phyloP scores from a whole-genome alignment of 2,888 invertebrate genomes.

The Xanthorhoe spadicearia region DNA sequence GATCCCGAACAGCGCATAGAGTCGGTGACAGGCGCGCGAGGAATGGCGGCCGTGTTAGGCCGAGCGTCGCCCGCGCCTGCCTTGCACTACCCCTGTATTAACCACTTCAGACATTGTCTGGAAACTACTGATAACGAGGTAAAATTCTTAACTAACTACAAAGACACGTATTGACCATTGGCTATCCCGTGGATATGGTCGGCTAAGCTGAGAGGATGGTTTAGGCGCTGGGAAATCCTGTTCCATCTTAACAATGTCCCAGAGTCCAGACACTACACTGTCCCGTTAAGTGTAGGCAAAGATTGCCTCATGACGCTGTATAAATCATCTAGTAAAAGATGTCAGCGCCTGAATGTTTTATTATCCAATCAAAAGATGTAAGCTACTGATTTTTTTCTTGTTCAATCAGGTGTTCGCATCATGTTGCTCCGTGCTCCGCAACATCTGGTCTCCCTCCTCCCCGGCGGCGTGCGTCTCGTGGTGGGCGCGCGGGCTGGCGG shows the following conservation, averaged over 20 bases:
- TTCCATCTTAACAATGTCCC: too few relatives aligned
- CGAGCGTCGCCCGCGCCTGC: conserved; percentile 93
- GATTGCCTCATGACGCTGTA: too few relatives aligned
- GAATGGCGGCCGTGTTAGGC: conserved; percentile 94
- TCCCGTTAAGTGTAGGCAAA: too few relatives aligned
- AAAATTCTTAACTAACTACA: not conserved
- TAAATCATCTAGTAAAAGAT: too few relatives aligned
- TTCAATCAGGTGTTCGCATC: conserved; percentile 66
- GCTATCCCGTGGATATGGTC: too few relatives aligned
- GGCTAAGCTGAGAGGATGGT: too few relatives aligned
- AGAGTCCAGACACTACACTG: too few relatives aligned
- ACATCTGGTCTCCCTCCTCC: conserved; percentile 62
- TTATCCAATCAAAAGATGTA: too few relatives aligned
- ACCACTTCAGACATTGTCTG: conserved; percentile 94
- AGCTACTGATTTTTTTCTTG: too few relatives aligned
- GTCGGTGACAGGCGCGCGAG: conserved; percentile 93
- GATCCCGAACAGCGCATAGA: conserved; percentile 91
- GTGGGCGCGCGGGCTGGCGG: conserved; percentile 78
- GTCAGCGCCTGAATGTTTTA: too few relatives aligned
- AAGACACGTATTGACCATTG: too few relatives aligned
- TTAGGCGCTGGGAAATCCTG: too few relatives aligned
- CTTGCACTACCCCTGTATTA: conserved; percentile 95
- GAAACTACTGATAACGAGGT: conserved; percentile 76
- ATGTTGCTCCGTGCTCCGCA: conserved; percentile 70
- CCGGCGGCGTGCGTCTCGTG: conserved; percentile 60